These are phyloP conservation scores for Drosophila gaucha DNA, from an alignment of 2,888 invertebrate genomes.

Conservation along the genomic window DNA sequence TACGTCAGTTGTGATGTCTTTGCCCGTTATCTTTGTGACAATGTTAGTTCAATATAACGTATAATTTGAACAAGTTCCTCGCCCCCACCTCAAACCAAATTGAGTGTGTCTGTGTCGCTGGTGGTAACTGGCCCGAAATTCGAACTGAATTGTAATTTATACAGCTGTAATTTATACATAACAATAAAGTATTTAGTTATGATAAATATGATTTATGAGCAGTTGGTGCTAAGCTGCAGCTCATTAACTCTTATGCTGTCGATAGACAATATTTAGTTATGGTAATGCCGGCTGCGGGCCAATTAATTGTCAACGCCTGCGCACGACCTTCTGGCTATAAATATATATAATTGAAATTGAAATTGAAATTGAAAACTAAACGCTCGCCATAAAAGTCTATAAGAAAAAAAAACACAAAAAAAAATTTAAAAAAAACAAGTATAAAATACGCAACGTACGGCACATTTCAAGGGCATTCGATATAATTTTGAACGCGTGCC, in stretches of 20 bases:
- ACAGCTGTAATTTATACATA: slow-evolving; percentile 8
- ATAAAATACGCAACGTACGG: slow-evolving; percentile 30
- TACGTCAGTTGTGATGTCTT: slow-evolving; percentile 10
- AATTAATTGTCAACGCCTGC: slow-evolving; percentile 52
- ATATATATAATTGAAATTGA: slow-evolving; percentile 21
- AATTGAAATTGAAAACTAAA: slow-evolving; percentile 52
- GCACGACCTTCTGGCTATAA: slow-evolving; percentile 44
- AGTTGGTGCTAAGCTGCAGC: slow-evolving; percentile 18
- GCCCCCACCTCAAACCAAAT: background rate
- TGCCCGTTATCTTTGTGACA: slow-evolving; percentile 28
- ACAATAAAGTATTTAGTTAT: slow-evolving; percentile 7
- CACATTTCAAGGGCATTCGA: slow-evolving; percentile 46
- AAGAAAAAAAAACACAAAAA: slow-evolving; percentile 3
- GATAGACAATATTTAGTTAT: slow-evolving; percentile 39
- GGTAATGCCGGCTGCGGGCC: slow-evolving; percentile 21
- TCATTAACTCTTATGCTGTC: slow-evolving; percentile 37
- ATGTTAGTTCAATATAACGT: slow-evolving; percentile 53
- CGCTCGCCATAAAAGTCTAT: slow-evolving; percentile 35
- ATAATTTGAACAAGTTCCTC: slow-evolving; percentile 45
- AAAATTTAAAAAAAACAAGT: slow-evolving; percentile 12
- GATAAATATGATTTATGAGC: slow-evolving; percentile 25
- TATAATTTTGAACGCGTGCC: slow-evolving; percentile 53
- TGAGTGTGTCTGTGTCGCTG: background rate
- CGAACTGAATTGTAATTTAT: slow-evolving; percentile 17
- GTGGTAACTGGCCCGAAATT: background rate